phyloP scores from a whole-genome alignment of 2,113 vertebrate genomes.

The Ardeotis arabs region DNA sequence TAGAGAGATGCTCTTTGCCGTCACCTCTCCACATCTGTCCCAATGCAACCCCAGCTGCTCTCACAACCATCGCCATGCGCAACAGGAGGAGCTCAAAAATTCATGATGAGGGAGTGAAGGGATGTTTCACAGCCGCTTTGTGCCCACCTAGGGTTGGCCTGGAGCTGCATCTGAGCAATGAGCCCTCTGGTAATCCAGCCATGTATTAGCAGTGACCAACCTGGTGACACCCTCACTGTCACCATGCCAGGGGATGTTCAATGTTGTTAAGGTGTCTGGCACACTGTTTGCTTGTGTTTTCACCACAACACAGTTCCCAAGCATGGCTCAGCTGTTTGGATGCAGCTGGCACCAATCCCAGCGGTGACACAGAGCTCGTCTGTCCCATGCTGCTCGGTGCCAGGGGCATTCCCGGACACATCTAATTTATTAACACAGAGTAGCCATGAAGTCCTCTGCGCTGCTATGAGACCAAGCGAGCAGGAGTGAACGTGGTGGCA shows the following conservation, averaged over 20 bases:
- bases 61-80: accelerated
- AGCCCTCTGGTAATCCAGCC: neutral
- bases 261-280: neutral
- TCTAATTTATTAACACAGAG: neutral
- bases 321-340: accelerated
- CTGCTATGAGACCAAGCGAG: neutral
- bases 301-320: neutral
- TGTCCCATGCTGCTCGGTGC: neutral
- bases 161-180: neutral
- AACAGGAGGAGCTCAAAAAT: neutral
- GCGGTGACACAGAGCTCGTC: neutral
- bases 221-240: neutral
- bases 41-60: accelerated
- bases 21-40: neutral
- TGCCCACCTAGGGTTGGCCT: neutral
- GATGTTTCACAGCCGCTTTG: neutral
- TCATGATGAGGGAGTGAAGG: accelerated
- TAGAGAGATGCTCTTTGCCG: neutral
- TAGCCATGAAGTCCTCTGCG: neutral
- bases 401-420: neutral
- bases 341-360: accelerated
- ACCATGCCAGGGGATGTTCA: neutral
- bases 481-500: neutral
- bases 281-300: neutral
- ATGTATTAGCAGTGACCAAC: neutral